These are phyloP conservation scores for Picus viridis DNA, from an alignment of 2,797 vertebrate genomes.

Conservation along the genomic window DNA sequence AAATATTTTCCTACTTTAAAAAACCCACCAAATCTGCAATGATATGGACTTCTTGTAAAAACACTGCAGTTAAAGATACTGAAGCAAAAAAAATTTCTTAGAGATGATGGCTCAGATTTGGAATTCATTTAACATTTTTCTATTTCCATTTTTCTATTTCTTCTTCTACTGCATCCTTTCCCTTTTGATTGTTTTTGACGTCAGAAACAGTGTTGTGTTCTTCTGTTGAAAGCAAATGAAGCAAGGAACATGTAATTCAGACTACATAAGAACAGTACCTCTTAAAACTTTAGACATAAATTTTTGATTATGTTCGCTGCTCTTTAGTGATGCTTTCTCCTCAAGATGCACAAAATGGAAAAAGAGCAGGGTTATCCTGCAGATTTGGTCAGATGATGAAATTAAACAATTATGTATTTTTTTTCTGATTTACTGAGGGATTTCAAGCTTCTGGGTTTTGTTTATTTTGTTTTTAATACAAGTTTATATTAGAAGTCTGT, in stretches of 20 bases:
- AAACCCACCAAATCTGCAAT: fast-evolving
- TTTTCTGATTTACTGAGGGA: too few species aligned
- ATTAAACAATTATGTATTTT: too few species aligned
- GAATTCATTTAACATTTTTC: neutral
- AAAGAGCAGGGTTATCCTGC: too few species aligned
- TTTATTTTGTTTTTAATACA: too few species aligned
- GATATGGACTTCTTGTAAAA: neutral
- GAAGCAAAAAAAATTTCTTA: neutral
- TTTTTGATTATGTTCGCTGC: neutral
- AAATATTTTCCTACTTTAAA: neutral
- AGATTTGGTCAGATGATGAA: too few species aligned
- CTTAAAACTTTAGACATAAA: neutral
- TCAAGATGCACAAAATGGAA: too few species aligned
- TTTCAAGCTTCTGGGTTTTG: too few species aligned
- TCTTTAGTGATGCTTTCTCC: too few species aligned
- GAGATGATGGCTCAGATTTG: neutral
- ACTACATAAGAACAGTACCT: neutral
- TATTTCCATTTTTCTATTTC: neutral
- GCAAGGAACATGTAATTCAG: neutral
- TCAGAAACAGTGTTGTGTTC: neutral
- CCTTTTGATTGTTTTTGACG: neutral
- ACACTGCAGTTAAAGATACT: neutral
- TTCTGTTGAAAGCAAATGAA: neutral
- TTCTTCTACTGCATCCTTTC: neutral
- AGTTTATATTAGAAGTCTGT: too few species aligned